Base-by-base conservation (phyloP, 2,888 invertebrate genomes). In the Philopedon plagiatum region DNA sequence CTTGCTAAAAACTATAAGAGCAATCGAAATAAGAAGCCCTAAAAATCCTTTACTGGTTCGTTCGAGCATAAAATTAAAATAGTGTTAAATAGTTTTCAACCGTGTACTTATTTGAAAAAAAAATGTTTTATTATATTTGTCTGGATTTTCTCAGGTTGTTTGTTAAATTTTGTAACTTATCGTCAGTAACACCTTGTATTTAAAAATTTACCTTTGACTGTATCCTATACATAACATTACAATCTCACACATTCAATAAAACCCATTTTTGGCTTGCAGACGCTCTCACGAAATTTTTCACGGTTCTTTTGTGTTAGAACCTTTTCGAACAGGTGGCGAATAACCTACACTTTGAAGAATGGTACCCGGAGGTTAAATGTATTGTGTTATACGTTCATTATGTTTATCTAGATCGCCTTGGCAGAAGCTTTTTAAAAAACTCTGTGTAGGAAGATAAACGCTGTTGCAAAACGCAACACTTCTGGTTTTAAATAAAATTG, bases 401-500 rank as follows among this genome's bases (percentile, higher is more conserved):
- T 44, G 19, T 58, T 39, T 58, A 58, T 60, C 39, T 60, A 44
- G 60, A 60, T 60, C 44, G 39, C 21, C 29, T 60, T 23, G 15
- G 44, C 29, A 49, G n/a, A n/a, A n/a, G 49, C 13, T 26, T 49
- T 26, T 13, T 26, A 23, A 49, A 23, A 23, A 5, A 49, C 23
- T 49, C 13, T 13, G 49, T 49, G 49, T 49, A 26, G 49, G 49
- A 13, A 26, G 49, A 26, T 44, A 44, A 37, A 15, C 1, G 41
- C 15, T 15, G 18, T 37, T 41, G 37, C 37, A n/a, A n/a, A n/a
- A n/a, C n/a, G n/a, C n/a, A n/a, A 41, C 18, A 18, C 18, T 41
- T 34, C 34, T 5, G 8, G 11, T 34, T 34, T 34, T 5, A 34
- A 34, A 2, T 34, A 34, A 34, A 34, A 78, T 74, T 76, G 75